Evolutionary conservation across 2,888 invertebrate genomes (phyloP).

Genomic region (Abrostola triplasia): DNA sequence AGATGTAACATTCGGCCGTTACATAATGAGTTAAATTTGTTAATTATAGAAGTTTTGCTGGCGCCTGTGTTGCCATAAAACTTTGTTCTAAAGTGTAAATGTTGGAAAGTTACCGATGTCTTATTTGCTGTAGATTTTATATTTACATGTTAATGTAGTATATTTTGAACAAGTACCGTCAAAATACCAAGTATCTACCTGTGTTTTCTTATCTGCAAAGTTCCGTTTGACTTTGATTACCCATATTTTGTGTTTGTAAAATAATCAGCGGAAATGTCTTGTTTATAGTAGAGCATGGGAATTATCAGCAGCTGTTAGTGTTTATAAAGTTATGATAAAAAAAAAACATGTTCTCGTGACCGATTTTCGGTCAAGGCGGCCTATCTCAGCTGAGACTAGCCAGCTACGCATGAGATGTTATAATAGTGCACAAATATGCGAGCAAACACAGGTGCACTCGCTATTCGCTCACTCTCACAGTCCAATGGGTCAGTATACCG

Average conservation of each 20-base stretch:
- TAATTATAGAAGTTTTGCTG: conserved; percentile 41
- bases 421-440: no score
- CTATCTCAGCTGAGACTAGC: no score
- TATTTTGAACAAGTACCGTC: conserved; percentile 5
- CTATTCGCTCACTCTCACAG: no score
- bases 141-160: conserved; percentile 29
- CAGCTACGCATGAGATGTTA: no score
- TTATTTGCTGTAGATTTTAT: conserved; percentile 24
- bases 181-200: conserved; percentile 1
- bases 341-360: no score
- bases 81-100: conserved; percentile 28
- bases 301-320: no score
- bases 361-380: no score
- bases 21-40: conserved; percentile 38
- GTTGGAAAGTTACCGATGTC: conserved; percentile 29
- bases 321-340: no score
- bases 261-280: no score
- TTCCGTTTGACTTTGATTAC: background rate
- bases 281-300: no score
- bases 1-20: conserved; percentile 20
- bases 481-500: no score
- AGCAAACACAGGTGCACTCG: no score
- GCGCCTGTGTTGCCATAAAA: conserved; percentile 23
- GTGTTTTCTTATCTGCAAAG: conserved; percentile 19
- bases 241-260: background rate